A percentile compares a stretch with the other conserved stretches of the same genome.
phyloP scores from a whole-genome alignment of 2,888 invertebrate species.

The Acholoe squamosa region DNA sequence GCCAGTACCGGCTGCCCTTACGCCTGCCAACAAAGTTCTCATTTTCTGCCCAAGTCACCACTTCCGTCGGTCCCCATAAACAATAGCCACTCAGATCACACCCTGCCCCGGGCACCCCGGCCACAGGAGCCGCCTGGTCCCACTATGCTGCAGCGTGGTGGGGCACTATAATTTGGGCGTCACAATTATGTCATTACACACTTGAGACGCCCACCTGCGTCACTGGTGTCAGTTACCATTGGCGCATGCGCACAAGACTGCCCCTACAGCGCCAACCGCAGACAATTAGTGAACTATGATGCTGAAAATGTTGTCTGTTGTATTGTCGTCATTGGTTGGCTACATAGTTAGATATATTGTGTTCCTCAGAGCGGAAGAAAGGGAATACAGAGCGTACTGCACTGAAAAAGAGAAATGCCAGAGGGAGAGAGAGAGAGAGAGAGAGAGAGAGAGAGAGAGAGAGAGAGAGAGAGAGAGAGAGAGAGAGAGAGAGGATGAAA shows the following conservation, averaged over 20 bases:
- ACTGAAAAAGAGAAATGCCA: too few relatives aligned
- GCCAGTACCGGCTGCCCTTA: constrained; percentile 23
- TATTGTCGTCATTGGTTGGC: too few relatives aligned
- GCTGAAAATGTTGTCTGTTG: background rate
- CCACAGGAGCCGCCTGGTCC: background rate
- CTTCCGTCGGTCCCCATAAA: background rate
- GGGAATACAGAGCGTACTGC: too few relatives aligned
- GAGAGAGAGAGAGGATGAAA: too few relatives aligned
- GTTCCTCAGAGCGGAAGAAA: too few relatives aligned
- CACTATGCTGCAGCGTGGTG: background rate
- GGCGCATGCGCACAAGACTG: background rate
- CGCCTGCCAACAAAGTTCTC: constrained; percentile 40
- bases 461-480: too few relatives aligned
- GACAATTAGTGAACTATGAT: background rate
- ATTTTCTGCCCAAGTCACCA: background rate
- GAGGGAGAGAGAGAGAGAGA: background rate
- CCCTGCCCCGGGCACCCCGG: background rate
- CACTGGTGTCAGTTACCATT: constrained; percentile 3
- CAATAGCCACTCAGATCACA: background rate
- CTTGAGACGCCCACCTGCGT: constrained; percentile 37
- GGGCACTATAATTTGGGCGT: constrained; percentile 27
- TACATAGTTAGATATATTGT: too few relatives aligned
- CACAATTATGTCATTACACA: constrained; percentile 44
- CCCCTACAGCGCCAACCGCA: background rate
- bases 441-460: background rate